phyloP scores from a whole-genome alignment of 2,113 vertebrate species.

The Sylvia atricapilla region DNA sequence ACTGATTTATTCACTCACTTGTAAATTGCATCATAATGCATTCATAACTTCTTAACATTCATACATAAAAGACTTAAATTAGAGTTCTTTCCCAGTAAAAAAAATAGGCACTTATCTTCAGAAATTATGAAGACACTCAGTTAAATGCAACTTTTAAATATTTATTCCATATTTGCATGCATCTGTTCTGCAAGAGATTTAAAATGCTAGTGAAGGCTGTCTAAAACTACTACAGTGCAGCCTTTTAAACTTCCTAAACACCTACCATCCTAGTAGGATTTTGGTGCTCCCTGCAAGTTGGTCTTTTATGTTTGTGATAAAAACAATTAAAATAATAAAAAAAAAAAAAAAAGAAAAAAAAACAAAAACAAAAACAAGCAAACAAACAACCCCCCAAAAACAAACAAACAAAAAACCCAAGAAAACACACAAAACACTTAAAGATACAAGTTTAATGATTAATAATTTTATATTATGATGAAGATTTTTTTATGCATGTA shows the following conservation, averaged over 20 bases:
- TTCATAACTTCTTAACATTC: background rate
- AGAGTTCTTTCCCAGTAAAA: background rate
- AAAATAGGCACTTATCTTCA: background rate
- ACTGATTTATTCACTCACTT: constrained; percentile 44
- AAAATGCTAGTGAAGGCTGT: background rate
- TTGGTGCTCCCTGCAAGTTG: background rate
- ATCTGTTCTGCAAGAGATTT: background rate
- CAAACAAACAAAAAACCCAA: too few relatives aligned
- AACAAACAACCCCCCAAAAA: background rate
- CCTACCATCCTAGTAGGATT: background rate
- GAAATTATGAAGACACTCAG: background rate
- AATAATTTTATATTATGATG: background rate
- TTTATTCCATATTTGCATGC: background rate
- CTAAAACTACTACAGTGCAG: background rate
- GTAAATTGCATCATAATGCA: constrained; percentile 20
- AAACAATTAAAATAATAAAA: background rate
- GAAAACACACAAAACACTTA: background rate
- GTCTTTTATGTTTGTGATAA: background rate
- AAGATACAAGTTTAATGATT: background rate
- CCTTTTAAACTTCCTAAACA: background rate
- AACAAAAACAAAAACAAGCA: too few relatives aligned
- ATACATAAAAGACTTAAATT: background rate
- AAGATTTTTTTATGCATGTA: background rate
- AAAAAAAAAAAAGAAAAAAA: too few relatives aligned
- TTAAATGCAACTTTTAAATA: background rate